Base-by-base conservation (phyloP, 2,113 vertebrate genomes). In the Pseudopodoces humilis region DNA sequence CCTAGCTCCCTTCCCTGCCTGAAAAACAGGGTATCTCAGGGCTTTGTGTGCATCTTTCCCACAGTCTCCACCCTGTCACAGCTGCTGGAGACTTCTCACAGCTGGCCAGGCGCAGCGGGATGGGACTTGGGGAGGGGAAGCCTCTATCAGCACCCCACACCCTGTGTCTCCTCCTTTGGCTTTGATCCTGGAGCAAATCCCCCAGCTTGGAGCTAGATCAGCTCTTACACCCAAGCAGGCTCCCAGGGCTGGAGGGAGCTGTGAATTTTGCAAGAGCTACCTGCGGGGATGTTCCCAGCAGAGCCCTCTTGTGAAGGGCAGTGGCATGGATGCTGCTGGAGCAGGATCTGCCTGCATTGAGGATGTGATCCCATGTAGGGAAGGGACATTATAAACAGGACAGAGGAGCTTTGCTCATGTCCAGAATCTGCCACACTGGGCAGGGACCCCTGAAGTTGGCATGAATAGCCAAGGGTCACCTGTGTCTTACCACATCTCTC, bases 101-200 rank as follows among this genome's bases (percentile, higher is more conserved):
- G 78, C 67, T 86, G 80, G 59, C 43, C 52, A 74, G 75, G 79
- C 2, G 0, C 6, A 9, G 12, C 0, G 6, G 64, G 43, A 43
- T 64, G 92, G 83, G 64, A 71, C 35, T 2, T 69, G 75, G 94
- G 70, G 67, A 82, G 67, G 86, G 81, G 58, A 94, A 87, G 65
- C 58, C 0, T 13, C 70, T 93, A 77, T 94, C 62, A 27, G 85
- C 49, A 63, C 85, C 79, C 84, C 79, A 86, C 75, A 1, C 93
- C 94, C 90, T 86, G 6, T 2, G 13, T 83, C 81, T 95, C 90
- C 89, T 95, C 84, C 79, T 96, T 95, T 96, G 89, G 91, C 84
- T 88, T 96, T 88, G 58, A 71, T 96, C 56, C 93, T 94, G 62
- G 49, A 91, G 69, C 19, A 92, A 70, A 91, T 91, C 41, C 10